Percentiles rank a stretch among this genome's conserved stretches.
Evolutionary conservation across 2,113 vertebrate species (phyloP).

Genomic region (Takifugu flavidus): DNA sequence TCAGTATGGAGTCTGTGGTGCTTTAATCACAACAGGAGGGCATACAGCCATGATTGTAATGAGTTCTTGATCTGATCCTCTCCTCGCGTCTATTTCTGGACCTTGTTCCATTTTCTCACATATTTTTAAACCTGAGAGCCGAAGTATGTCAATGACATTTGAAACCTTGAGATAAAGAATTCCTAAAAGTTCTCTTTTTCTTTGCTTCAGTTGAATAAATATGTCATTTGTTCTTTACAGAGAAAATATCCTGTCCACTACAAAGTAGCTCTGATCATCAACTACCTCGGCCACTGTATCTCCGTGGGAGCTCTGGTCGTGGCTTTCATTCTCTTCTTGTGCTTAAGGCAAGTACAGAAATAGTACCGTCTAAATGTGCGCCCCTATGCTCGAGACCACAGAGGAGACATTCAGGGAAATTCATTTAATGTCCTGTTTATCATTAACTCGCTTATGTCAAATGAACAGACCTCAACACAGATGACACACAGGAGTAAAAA

Average conservation of each 20-base stretch:
- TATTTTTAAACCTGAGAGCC: slow-evolving; percentile 38
- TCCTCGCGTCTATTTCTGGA: slow-evolving; percentile 40
- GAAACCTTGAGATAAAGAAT: slow-evolving; percentile 3
- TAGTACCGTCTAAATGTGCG: slow-evolving; percentile 39
- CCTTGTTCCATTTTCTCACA: slow-evolving; percentile 46
- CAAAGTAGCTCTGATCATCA: slow-evolving; percentile 91
- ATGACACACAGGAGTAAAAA: not conserved
- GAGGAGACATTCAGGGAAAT: slow-evolving; percentile 43
- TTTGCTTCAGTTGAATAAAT: slow-evolving; percentile 25
- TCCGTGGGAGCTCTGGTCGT: slow-evolving; percentile 89
- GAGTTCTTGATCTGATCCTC: slow-evolving; percentile 42
- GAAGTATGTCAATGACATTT: slow-evolving; percentile 49
- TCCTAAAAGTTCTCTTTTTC: not conserved
- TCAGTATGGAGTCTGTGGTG: slow-evolving; percentile 1
- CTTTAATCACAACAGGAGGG: slow-evolving; percentile 10
- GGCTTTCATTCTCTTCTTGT: slow-evolving; percentile 94
- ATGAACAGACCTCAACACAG: slow-evolving; percentile 24
- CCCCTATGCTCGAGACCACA: slow-evolving; percentile 33
- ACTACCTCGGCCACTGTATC: slow-evolving; percentile 97
- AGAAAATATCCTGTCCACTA: slow-evolving; percentile 91
- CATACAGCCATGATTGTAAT: slow-evolving; percentile 6
- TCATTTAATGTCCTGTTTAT: slow-evolving; percentile 29
- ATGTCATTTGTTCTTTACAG: slow-evolving; percentile 72
- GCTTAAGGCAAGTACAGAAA: slow-evolving; percentile 87
- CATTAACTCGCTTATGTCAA: slow-evolving; percentile 57